Evolutionary conservation across 2,113 vertebrate species (phyloP).

Genomic region (Rafetus swinhoei): DNA sequence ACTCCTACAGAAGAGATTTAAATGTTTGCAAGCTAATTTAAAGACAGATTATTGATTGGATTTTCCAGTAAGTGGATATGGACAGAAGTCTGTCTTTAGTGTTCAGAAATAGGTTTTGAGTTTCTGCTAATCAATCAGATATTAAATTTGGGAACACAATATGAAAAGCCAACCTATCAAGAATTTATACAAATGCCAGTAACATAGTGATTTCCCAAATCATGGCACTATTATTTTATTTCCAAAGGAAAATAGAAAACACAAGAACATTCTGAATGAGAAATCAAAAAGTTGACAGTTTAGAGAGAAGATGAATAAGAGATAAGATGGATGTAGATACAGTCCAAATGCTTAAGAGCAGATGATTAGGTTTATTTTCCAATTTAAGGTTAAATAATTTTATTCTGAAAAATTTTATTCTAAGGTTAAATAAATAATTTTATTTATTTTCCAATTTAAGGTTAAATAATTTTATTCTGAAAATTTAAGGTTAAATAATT

Average conservation of each 20-base stretch:
- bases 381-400: slow-evolving; percentile 8
- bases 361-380: fast-evolving
- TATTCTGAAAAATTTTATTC: background rate
- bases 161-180: no score
- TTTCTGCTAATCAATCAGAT: background rate
- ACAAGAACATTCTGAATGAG: no score
- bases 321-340: background rate
- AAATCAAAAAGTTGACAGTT: background rate
- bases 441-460: background rate
- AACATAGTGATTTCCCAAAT: background rate
- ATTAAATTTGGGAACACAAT: no score
- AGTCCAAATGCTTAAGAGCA: background rate
- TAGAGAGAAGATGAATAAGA: background rate
- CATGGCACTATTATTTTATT: background rate
- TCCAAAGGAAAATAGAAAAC: background rate
- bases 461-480: background rate
- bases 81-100: background rate
- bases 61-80: background rate
- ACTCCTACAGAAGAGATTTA: fast-evolving
- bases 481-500: no score
- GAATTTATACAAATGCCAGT: background rate
- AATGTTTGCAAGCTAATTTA: background rate
- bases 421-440: slow-evolving; percentile 14
- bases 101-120: background rate
- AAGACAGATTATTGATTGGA: background rate